phyloP scores from a whole-genome alignment of 35 echinoderm and acorn worm species.

The Stichopus chloronotus region DNA sequence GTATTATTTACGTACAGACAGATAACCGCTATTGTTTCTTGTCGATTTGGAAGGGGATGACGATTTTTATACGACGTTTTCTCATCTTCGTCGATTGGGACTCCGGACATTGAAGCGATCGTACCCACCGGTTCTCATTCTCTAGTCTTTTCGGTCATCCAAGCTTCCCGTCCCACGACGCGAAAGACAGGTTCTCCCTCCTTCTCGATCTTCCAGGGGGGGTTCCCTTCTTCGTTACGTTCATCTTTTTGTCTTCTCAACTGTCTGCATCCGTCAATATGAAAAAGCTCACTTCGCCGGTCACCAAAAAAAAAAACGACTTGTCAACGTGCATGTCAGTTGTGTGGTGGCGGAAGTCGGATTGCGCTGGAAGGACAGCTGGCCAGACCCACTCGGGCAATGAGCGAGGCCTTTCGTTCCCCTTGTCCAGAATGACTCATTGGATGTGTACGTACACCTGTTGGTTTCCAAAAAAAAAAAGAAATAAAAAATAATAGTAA shows the following conservation, averaged over 20 bases:
- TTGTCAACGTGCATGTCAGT: too few relatives aligned
- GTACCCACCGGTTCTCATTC: neutral
- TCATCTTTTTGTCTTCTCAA: neutral
- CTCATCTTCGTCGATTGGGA: conserved; percentile 34
- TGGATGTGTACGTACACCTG: conserved; percentile 49
- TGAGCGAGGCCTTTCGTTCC: neutral
- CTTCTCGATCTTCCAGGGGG: neutral
- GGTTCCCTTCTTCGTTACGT: neutral
- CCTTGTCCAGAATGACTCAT: conserved; percentile 45
- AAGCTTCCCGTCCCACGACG: too few relatives aligned
- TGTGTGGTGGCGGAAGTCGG: neutral
- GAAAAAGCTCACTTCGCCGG: neutral
- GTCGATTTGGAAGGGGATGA: neutral
- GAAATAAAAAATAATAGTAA: too few relatives aligned
- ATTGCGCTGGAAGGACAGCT: neutral
- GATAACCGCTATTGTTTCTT: neutral
- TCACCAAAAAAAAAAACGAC: too few relatives aligned
- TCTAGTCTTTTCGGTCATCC: too few relatives aligned
- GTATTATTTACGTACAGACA: neutral
- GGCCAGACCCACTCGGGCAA: neutral
- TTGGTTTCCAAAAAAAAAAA: neutral
- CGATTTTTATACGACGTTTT: conserved; percentile 42
- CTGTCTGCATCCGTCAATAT: neutral
- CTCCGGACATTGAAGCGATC: neutral
- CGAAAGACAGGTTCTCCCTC: too few relatives aligned